Base-by-base conservation (phyloP, 2,888 invertebrate genomes). In the Smittia aterrima region DNA sequence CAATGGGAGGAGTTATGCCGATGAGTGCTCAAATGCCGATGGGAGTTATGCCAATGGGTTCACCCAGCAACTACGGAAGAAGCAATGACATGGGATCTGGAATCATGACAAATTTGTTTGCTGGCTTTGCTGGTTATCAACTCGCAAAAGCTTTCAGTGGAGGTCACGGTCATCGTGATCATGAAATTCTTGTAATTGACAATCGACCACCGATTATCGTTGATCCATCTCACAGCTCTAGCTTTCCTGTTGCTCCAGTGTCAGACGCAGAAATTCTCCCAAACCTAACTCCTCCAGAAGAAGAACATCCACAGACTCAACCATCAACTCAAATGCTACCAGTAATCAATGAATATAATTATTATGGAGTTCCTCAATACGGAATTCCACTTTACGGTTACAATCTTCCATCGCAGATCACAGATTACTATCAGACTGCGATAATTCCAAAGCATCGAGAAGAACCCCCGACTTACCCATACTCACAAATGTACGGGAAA, bases 81-180 rank as follows among this genome's bases (percentile, higher is more conserved):
- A 47, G 68, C n/a, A 47, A 41, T 1, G 38, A 41, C 22, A 38
- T 68, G 20, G 68, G 68, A 24, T 20, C 38, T 24, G 68, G 68
- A 47, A 68, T 68, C 1, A 68, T 68, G 68, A 68, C 68, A n/a
- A 68, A 68, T 47, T 53, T 68, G 24, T 68, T 68, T 68, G 68
- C 68, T 16, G 68, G 68, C 9, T 24, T 68, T 7, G 68, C 68
- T 6, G 68, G 68, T 2, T 68, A 68, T 68, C 68, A 68, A 53
- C 47, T 68, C 41, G 68, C 68, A 13, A 68, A 68, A 68, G 68
- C 68, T 24, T 68, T 68, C 16, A 68, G 68, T 22, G 47, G 47
- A 0, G 53, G 68, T 0, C 40, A 47, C 7, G 13, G 24, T 20
- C 66, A 66, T 22, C 18, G 66, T n/a, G 68, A 68, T 47, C 41